Conservation (phyloP, 2,113 vertebrate species). For the Gracilinanus agilis region DNA sequence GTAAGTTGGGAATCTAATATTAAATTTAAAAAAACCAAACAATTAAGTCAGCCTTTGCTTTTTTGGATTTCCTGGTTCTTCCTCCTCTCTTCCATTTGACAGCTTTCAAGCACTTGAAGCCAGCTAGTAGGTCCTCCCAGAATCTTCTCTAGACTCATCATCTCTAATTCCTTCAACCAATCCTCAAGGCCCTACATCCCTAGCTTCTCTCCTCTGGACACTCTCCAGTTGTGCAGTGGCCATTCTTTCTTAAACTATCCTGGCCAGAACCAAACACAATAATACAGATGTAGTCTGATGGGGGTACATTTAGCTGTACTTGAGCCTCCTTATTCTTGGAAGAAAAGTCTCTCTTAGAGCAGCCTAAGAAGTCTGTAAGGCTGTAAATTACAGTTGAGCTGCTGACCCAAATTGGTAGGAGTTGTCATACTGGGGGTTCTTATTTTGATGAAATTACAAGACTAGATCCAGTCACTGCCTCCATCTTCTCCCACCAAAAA, state of each 20-base stretch:
- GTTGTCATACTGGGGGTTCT: background rate
- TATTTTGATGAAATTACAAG: background rate
- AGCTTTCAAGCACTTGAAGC: background rate
- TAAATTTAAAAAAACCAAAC: background rate
- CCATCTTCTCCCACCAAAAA: background rate
- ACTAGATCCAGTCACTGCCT: background rate
- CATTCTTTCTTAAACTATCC: background rate
- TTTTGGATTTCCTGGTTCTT: background rate
- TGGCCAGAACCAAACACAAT: background rate
- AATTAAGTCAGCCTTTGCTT: background rate
- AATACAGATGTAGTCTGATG: background rate
- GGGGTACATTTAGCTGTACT: background rate
- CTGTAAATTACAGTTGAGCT: background rate
- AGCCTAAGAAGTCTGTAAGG: background rate
- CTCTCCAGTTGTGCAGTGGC: background rate
- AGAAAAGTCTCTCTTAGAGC: background rate
- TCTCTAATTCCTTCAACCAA: background rate
- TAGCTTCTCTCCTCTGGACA: background rate
- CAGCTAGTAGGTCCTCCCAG: background rate
- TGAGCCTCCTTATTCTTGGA: background rate
- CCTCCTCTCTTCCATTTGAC: background rate
- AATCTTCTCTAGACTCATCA: background rate
- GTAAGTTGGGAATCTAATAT: background rate
- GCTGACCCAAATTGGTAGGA: background rate
- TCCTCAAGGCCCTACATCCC: background rate